phyloP scores from a whole-genome alignment of 2,797 vertebrate species.

The Rallus crepitans region DNA sequence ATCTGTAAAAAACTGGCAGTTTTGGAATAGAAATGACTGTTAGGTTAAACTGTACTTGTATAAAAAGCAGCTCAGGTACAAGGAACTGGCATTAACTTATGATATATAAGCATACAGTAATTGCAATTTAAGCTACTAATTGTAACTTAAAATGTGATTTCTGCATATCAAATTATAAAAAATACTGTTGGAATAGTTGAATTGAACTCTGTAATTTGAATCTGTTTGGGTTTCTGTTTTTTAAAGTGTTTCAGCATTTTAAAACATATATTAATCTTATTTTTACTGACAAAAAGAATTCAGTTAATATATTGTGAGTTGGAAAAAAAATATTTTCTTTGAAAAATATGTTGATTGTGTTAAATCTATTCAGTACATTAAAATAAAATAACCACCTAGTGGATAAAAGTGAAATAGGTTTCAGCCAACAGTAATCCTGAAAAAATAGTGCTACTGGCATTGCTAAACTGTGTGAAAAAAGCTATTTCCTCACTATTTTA shows the following conservation, averaged over 20 bases:
- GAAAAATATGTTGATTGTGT: neutral
- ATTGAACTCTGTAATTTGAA: neutral
- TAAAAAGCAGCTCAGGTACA: neutral
- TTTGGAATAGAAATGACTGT: neutral
- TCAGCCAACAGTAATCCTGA: neutral
- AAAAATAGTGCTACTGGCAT: neutral
- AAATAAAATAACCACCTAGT: neutral
- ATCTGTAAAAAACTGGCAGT: neutral
- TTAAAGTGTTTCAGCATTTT: neutral
- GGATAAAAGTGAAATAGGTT: slow-evolving; percentile 35
- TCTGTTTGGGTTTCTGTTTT: neutral
- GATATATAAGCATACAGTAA: neutral
- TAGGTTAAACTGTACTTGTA: neutral
- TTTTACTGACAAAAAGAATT: neutral
- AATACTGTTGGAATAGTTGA: neutral
- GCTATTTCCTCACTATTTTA: neutral
- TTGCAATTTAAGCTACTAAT: neutral
- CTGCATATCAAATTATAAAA: neutral
- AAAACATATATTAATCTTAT: neutral
- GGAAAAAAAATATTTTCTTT: neutral
- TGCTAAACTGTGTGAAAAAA: neutral
- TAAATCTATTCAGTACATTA: neutral
- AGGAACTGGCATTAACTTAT: neutral
- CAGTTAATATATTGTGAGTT: neutral
- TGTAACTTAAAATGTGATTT: neutral